Conservation (phyloP, 2,113 vertebrate genomes). For the Pelobates fuscus region DNA sequence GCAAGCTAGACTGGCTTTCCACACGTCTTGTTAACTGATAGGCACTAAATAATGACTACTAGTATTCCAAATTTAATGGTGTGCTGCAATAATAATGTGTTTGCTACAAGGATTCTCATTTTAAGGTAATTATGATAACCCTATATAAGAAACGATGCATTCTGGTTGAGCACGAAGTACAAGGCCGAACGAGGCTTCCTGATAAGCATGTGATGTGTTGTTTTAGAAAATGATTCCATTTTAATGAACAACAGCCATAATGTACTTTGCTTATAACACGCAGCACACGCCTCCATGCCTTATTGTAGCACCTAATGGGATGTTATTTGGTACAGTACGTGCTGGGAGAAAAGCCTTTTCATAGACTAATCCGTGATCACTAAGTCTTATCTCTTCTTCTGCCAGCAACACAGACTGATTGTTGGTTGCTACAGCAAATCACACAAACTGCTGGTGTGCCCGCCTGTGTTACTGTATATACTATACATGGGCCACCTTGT, state of each 20-base stretch:
- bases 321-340: conserved; percentile 38
- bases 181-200: too few relatives aligned
- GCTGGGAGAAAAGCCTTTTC: conserved; percentile 24
- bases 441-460: conserved; percentile 61
- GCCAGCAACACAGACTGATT: conserved; percentile 58
- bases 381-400: conserved; percentile 36
- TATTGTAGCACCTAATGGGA: neutral
- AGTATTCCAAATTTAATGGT: too few relatives aligned
- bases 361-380: conserved; percentile 43
- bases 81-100: too few relatives aligned
- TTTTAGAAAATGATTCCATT: too few relatives aligned
- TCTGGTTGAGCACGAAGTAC: too few relatives aligned
- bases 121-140: too few relatives aligned
- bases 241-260: conserved; percentile 9
- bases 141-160: too few relatives aligned
- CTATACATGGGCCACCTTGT: conserved; percentile 56
- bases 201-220: too few relatives aligned
- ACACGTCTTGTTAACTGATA: too few relatives aligned
- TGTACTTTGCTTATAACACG: conserved; percentile 3
- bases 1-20: too few relatives aligned
- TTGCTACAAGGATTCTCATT: too few relatives aligned
- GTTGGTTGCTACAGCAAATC: conserved; percentile 73
- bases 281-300: conserved; percentile 11
- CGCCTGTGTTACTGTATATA: conserved; percentile 52
- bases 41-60: too few relatives aligned